phyloP scores from a whole-genome alignment of 2,797 vertebrate species.

The Malacoraja senta region DNA sequence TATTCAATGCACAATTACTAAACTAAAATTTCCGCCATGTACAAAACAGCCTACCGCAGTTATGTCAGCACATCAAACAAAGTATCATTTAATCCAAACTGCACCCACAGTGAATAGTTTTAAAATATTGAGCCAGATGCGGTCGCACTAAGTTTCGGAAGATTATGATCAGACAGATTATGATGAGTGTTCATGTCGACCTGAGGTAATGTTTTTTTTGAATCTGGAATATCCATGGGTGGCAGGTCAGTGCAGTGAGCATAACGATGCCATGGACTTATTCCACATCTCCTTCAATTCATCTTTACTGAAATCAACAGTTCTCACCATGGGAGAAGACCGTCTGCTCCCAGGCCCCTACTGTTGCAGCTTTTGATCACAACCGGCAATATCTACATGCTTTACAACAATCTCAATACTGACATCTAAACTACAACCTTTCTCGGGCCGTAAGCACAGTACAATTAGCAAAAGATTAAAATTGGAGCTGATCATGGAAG shows the following conservation, averaged over 20 bases:
- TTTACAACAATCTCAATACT: too few species aligned
- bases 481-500: too few species aligned
- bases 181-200: slow-evolving; percentile 3
- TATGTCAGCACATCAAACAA: slow-evolving; percentile 32
- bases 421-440: too few species aligned
- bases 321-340: too few species aligned
- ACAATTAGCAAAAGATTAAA: too few species aligned
- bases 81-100: not conserved
- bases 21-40: slow-evolving; percentile 2
- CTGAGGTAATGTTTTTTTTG: not conserved
- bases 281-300: slow-evolving; percentile 7
- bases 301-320: not conserved
- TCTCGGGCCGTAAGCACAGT: too few species aligned
- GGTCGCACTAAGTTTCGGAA: not conserved
- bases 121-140: slow-evolving; percentile 16
- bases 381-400: too few species aligned
- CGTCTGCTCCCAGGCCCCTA: not conserved
- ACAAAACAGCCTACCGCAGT: not conserved
- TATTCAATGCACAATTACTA: slow-evolving; percentile 4
- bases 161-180: not conserved
- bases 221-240: not conserved
- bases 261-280: not conserved
- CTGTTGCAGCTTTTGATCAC: not conserved
- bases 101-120: not conserved
- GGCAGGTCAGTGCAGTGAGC: not conserved